Conservation (phyloP, 2,797 vertebrate genomes). For the Microtus obscurus region DNA sequence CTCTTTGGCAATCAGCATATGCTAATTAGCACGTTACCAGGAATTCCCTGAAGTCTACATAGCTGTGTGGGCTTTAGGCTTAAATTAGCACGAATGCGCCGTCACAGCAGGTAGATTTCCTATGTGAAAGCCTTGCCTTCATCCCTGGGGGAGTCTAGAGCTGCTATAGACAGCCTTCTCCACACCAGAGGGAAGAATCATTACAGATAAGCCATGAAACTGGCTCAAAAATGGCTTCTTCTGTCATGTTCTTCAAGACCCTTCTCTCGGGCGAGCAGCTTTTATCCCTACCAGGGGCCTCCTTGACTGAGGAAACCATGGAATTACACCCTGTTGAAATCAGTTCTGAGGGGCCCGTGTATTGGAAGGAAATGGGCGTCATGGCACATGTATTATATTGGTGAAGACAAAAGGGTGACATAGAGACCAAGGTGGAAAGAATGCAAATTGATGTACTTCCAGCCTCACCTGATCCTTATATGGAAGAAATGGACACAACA, state of each 20-base stretch:
- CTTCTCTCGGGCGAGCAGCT: not conserved
- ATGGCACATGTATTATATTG: not conserved
- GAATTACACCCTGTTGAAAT: not conserved
- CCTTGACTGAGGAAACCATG: not conserved
- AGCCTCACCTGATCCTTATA: not conserved
- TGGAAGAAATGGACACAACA: not conserved
- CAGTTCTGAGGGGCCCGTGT: not conserved
- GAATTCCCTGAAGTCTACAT: not conserved
- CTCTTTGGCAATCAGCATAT: not conserved
- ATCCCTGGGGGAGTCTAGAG: not conserved
- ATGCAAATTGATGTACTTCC: not conserved
- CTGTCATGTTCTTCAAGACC: not conserved
- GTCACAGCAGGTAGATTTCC: not conserved
- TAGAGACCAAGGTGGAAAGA: not conserved
- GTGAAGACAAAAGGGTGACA: constrained; percentile 10
- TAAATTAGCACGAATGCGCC: not conserved
- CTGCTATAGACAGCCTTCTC: not conserved
- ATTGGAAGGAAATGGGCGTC: not conserved
- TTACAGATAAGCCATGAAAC: not conserved
- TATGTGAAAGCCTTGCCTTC: not conserved
- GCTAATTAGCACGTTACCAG: constrained; percentile 18
- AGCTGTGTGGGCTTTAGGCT: not conserved
- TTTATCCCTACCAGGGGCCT: not conserved
- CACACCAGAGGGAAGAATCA: not conserved
- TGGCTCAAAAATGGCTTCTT: not conserved